Conservation (phyloP, 2,888 invertebrate genomes). For the Amaurobius ferox region DNA sequence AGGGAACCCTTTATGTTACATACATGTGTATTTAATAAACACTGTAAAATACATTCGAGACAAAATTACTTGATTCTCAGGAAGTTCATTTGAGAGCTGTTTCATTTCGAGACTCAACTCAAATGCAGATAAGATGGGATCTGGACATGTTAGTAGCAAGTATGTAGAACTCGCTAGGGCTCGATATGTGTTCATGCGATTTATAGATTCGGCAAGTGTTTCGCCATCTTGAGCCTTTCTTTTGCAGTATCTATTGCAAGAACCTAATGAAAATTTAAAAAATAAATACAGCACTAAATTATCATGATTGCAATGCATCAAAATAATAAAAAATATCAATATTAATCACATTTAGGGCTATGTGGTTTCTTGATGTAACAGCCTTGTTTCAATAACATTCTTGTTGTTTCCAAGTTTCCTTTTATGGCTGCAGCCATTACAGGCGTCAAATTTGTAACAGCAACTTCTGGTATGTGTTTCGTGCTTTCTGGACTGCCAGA, state of each 20-base stretch:
- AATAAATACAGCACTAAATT: too few species aligned
- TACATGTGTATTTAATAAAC: too few species aligned
- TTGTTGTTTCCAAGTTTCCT: slow-evolving; percentile 85
- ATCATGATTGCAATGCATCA: too few species aligned
- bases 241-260: slow-evolving; percentile 24
- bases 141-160: slow-evolving; percentile 83
- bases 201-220: slow-evolving; percentile 78
- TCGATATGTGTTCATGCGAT: slow-evolving; percentile 82
- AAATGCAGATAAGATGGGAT: slow-evolving; percentile 85
- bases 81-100: slow-evolving; percentile 81
- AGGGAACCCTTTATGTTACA: too few species aligned
- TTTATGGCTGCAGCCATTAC: slow-evolving; percentile 84
- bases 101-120: slow-evolving; percentile 82
- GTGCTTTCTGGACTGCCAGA: slow-evolving; percentile 45
- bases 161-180: slow-evolving; percentile 85
- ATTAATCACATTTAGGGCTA: slow-evolving; percentile 79
- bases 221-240: slow-evolving; percentile 33
- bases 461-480: slow-evolving; percentile 75
- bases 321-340: too few species aligned
- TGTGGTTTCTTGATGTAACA: slow-evolving; percentile 84
- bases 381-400: slow-evolving; percentile 83
- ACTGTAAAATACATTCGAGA: too few species aligned
- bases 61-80: slow-evolving; percentile 78
- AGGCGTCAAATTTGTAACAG: slow-evolving; percentile 83
- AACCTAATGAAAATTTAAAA: slow-evolving; percentile 42